Evolutionary conservation across 2,888 invertebrate species (phyloP), one percentile per base, ranked within the genome.

Genomic region (Onchidella celtica): DNA sequence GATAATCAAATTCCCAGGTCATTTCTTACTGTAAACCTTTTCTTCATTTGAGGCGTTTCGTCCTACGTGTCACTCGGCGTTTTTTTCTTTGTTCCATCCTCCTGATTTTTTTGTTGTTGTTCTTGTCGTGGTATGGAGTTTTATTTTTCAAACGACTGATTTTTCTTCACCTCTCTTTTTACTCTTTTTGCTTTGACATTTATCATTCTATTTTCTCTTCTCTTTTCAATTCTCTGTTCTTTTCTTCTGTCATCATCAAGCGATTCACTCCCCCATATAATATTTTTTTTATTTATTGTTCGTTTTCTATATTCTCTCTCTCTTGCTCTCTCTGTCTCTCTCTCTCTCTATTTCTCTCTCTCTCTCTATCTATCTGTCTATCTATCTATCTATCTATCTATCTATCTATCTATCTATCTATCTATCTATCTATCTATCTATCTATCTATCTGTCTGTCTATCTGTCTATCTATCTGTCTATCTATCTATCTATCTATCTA

Each of bases 261-360:
- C 9, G 34, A n/a, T n/a, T 36, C n/a, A 59, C 34, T n/a, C 14
- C 40, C 36, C n/a, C 40, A 4, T 29, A 57, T 27, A 11, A 47
- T 21, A 36, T 29, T 27, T n/a, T 24, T 32, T 24, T 27, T 40
- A 34, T 59, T 1, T 75, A 17, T 32, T 29, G 17, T 34, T 63
- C 38, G 61, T 24, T 36, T 34, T 61, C 55, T 47, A 6, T 47
- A 68, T 1, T 68, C 40, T 47, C 3, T 77, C 68, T 78, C 3
- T 68, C 69, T 78, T 47, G 57, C 55, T 68, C 34, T 78, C 78
- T 57, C n/a, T 55, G 59, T 78, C 40, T 57, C 68, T 68, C 24
- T 69, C 69, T 78, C 27, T 68, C 29, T 66, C 32, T 77, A 36
- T 40, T 17, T 65, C 76, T 65, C 27, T 65, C 77, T 55, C 9